Conservation (phyloP, 2,797 vertebrate genomes). For the Alfaro cultratus region DNA sequence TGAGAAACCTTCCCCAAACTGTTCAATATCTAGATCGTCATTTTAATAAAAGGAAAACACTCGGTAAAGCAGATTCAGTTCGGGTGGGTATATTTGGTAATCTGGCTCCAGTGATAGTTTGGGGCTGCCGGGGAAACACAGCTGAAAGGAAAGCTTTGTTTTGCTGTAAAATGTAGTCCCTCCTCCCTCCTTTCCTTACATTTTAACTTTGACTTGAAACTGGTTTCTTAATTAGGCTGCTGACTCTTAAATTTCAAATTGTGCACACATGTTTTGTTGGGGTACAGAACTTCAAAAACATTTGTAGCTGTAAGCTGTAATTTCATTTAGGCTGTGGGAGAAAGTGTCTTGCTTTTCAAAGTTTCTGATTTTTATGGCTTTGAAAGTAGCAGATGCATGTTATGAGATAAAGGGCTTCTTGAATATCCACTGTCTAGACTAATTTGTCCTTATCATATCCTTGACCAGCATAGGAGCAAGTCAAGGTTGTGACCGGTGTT, state of each 20-base stretch:
- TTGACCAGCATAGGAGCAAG: constrained; percentile 16
- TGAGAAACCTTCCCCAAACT: constrained; percentile 13
- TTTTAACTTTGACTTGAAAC: constrained; percentile 35
- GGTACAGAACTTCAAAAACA: constrained; percentile 3
- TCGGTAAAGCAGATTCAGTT: background rate
- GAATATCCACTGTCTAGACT: constrained; percentile 54
- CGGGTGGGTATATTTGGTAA: constrained; percentile 1
- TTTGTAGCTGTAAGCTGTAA: background rate
- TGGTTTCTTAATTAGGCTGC: constrained; percentile 7
- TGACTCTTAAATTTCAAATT: constrained; percentile 30
- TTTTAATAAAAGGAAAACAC: constrained; percentile 9
- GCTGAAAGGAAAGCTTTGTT: constrained; percentile 77
- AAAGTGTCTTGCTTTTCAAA: constrained; percentile 9
- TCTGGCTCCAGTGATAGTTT: constrained; percentile 34
- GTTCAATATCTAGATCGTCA: background rate
- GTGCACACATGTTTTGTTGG: constrained; percentile 24
- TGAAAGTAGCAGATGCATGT: constrained; percentile 12
- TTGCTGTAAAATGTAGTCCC: constrained; percentile 54
- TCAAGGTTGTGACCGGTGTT: no score
- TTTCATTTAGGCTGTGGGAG: constrained; percentile 12
- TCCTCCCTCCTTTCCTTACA: constrained; percentile 20
- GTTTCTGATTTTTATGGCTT: constrained; percentile 3
- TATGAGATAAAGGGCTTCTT: constrained; percentile 31
- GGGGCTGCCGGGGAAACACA: constrained; percentile 30
- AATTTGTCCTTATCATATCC: constrained; percentile 26